phyloP scores from a whole-genome alignment of 2,888 invertebrate genomes.

The Drosophila crucigera region DNA sequence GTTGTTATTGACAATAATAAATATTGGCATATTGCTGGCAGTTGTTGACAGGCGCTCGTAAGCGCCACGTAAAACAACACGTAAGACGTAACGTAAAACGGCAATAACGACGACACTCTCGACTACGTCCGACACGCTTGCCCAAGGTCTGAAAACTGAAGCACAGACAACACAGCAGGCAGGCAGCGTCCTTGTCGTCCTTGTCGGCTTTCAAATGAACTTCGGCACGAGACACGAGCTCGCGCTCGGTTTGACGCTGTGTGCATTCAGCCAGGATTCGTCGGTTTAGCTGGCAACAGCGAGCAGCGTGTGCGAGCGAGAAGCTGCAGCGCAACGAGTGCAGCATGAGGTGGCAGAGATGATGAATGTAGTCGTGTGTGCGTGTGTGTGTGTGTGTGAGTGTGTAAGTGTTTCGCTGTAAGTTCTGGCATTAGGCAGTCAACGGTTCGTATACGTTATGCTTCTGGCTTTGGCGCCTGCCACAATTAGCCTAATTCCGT shows the following conservation, averaged over 20 bases:
- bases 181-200: slow-evolving; percentile 17
- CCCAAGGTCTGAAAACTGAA: slow-evolving; percentile 83
- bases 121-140: slow-evolving; percentile 79
- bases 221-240: slow-evolving; percentile 30
- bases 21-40: slow-evolving; percentile 67
- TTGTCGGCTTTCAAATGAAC: slow-evolving; percentile 12
- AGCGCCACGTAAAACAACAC: slow-evolving; percentile 41
- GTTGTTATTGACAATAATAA: slow-evolving; percentile 66
- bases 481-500: slow-evolving; percentile 72
- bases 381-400: slow-evolving; percentile 22
- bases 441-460: slow-evolving; percentile 47
- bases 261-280: slow-evolving; percentile 75
- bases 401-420: slow-evolving; percentile 1
- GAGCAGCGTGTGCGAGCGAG: slow-evolving; percentile 59
- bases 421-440: slow-evolving; percentile 40
- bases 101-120: slow-evolving; percentile 29
- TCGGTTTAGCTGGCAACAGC: slow-evolving; percentile 63
- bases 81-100: slow-evolving; percentile 69
- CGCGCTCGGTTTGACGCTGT: slow-evolving; percentile 31
- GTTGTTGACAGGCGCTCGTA: slow-evolving; percentile 29
- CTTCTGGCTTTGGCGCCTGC: slow-evolving; percentile 25
- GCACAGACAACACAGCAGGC: slow-evolving; percentile 31
- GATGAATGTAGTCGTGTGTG: slow-evolving; percentile 46
- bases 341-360: slow-evolving; percentile 42
- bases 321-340: slow-evolving; percentile 21